A percentile compares a stretch with the other conserved stretches of the same genome.
Evolutionary conservation across 2,113 vertebrate species (phyloP).

Genomic region (Heterochromis multidens): DNA sequence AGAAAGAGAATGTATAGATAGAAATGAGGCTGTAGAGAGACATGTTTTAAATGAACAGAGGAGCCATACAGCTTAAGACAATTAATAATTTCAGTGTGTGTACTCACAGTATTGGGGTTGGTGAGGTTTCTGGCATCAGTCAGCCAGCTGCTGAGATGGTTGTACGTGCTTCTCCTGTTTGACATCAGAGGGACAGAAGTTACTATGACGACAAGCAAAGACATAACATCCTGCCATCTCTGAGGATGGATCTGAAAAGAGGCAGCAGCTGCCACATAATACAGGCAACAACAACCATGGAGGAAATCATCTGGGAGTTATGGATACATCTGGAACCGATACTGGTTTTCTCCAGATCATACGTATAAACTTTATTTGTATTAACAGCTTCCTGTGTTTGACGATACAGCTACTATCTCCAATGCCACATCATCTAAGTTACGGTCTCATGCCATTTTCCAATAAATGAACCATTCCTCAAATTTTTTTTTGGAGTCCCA

Average conservation of each 20-base stretch:
- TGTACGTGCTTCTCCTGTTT: slow-evolving; percentile 97
- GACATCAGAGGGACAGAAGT: slow-evolving; percentile 17
- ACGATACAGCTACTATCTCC: not conserved
- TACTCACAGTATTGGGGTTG: slow-evolving; percentile 98
- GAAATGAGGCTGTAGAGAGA: not conserved
- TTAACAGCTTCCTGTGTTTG: not conserved
- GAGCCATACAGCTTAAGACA: not conserved
- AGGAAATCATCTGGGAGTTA: not conserved
- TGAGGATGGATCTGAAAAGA: not conserved
- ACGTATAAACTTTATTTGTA: not conserved
- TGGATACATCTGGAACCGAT: not conserved
- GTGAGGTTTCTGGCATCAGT: slow-evolving; percentile 98
- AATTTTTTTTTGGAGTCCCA: not conserved
- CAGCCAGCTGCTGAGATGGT: slow-evolving; percentile 99
- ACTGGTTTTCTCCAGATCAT: not conserved
- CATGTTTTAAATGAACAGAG: not conserved
- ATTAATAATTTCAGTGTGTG: not conserved
- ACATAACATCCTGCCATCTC: not conserved
- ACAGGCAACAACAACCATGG: not conserved
- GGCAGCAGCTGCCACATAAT: not conserved
- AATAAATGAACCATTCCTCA: not conserved
- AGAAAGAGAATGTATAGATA: not conserved
- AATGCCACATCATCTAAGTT: not conserved
- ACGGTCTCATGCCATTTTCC: not conserved
- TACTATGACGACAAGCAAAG: slow-evolving; percentile 26